Evolutionary conservation across 1,140 invertebrate species (phyloP).

Genomic region (Anastatus disparis): DNA sequence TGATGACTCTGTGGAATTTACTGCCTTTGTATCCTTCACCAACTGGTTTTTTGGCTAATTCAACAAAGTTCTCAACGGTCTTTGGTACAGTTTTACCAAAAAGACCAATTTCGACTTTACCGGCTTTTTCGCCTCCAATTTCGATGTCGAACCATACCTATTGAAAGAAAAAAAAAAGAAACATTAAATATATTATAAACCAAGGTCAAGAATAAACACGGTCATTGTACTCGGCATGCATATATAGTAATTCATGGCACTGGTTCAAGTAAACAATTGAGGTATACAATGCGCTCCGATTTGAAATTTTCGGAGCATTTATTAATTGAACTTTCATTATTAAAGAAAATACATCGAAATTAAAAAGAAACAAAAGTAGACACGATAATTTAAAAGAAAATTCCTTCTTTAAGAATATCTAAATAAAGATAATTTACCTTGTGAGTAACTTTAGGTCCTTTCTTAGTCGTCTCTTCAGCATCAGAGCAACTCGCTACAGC

Average conservation of each 20-base stretch:
- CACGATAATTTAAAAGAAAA: background rate
- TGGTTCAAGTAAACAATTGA: no score
- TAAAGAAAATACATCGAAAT: slow-evolving; percentile 52
- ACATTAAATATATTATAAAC: no score
- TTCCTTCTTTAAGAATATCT: background rate
- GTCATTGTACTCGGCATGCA: slow-evolving; percentile 26
- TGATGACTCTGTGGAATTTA: slow-evolving; percentile 93
- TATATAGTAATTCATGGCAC: no score
- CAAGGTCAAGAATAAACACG: slow-evolving; percentile 17
- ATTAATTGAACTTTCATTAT: no score
- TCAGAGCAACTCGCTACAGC: slow-evolving; percentile 35
- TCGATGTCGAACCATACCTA: slow-evolving; percentile 95
- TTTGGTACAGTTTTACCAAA: slow-evolving; percentile 96
- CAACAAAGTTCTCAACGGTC: slow-evolving; percentile 91
- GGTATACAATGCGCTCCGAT: no score
- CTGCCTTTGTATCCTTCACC: slow-evolving; percentile 90
- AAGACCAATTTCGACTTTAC: slow-evolving; percentile 90
- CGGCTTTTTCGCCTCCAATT: slow-evolving; percentile 82
- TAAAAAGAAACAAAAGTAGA: slow-evolving; percentile 11
- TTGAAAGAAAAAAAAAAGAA: no score
- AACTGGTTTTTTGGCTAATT: slow-evolving; percentile 80
- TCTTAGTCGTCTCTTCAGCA: slow-evolving; percentile 55
- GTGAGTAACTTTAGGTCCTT: slow-evolving; percentile 82
- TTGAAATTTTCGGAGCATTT: no score
- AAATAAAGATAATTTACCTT: slow-evolving; percentile 67